These are phyloP conservation scores for Apis laboriosa DNA, from an alignment of 1,140 invertebrate genomes.

Conservation along the genomic window DNA sequence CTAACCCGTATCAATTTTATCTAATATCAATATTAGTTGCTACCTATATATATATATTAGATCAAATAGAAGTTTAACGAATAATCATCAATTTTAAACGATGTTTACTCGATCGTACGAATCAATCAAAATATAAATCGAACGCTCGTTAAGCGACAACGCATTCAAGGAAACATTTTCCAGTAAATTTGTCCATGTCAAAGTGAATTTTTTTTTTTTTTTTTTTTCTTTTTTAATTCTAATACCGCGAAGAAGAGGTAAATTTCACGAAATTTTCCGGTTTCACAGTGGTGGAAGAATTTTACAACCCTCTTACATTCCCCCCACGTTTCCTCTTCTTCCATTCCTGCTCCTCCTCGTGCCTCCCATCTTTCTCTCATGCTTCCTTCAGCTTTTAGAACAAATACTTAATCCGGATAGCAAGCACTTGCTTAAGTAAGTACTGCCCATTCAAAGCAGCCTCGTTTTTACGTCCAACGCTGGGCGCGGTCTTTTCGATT, in stretches of 20 bases:
- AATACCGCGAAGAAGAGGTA: conserved; percentile 57
- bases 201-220: too few species aligned
- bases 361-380: conserved; percentile 61
- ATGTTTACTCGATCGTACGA: too few species aligned
- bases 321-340: conserved; percentile 30
- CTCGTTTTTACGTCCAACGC: conserved; percentile 69
- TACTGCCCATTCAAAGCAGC: conserved; percentile 75
- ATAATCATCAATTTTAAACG: too few species aligned
- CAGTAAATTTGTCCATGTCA: too few species aligned
- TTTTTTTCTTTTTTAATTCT: conserved; percentile 26
- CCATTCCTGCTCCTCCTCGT: conserved; percentile 21
- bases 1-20: too few species aligned
- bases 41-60: too few species aligned
- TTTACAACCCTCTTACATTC: conserved; percentile 69
- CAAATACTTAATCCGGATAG: conserved; percentile 81
- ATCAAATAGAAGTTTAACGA: too few species aligned
- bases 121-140: not conserved
- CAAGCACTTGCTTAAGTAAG: conserved; percentile 79
- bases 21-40: too few species aligned
- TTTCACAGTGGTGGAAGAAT: conserved; percentile 67
- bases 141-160: conserved; percentile 10
- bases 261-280: conserved; percentile 74
- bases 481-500: conserved; percentile 49
- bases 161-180: too few species aligned
- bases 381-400: conserved; percentile 77